Percentiles rank a stretch among this genome's conserved stretches.
Conservation (phyloP, 23 tunicate genomes). For the Clavelina lepadiformis region DNA sequence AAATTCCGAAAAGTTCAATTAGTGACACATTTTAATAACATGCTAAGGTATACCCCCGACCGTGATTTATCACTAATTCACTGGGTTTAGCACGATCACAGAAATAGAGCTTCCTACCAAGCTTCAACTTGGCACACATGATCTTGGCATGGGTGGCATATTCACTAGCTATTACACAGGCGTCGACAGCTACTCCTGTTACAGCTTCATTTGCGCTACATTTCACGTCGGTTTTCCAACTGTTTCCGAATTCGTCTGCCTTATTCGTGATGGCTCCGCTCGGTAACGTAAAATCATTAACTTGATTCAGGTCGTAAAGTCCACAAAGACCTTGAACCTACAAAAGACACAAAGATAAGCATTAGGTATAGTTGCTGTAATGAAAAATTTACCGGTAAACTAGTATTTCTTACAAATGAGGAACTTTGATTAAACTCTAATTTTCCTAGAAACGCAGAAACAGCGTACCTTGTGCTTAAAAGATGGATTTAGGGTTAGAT, state of each 20-base stretch:
- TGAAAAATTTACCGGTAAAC: too few species aligned
- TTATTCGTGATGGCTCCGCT: conserved; percentile 58
- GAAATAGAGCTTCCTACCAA: conserved; percentile 27
- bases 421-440: too few species aligned
- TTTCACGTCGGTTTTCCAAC: conserved; percentile 71
- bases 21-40: background rate
- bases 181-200: conserved; percentile 82
- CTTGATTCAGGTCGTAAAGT: conserved; percentile 72
- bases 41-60: background rate
- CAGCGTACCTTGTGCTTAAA: conserved; percentile 58
- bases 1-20: background rate
- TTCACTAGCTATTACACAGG: conserved; percentile 53
- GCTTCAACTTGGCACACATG: conserved; percentile 40
- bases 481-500: conserved; percentile 47
- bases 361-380: background rate
- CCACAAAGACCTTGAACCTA: conserved; percentile 89
- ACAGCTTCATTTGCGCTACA: conserved; percentile 40
- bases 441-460: too few species aligned
- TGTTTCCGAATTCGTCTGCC: conserved; percentile 81
- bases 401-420: too few species aligned
- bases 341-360: conserved; percentile 1
- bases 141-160: conserved; percentile 48
- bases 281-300: conserved; percentile 73
- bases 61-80: background rate
- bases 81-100: background rate